A percentile compares a stretch with the other conserved stretches of the same genome.
Evolutionary conservation across 2,888 invertebrate species (phyloP).

Genomic region (Andrena bicolor): DNA sequence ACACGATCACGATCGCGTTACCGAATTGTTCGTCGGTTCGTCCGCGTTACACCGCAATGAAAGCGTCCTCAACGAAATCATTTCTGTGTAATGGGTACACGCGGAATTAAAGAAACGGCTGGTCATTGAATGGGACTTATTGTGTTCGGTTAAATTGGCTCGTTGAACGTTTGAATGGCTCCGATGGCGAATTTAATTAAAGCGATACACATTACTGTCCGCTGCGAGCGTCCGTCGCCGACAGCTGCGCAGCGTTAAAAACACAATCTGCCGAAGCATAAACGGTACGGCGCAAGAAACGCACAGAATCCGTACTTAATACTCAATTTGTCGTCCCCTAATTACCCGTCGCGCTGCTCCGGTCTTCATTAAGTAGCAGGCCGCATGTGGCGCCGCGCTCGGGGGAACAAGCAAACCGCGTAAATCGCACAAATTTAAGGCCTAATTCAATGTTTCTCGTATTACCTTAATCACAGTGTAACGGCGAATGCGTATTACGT

Average conservation of each 20-base stretch:
- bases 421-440: slow-evolving; percentile 46
- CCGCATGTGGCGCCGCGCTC: not conserved
- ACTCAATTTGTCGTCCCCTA: slow-evolving; percentile 31
- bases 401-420: slow-evolving; percentile 18
- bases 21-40: not conserved
- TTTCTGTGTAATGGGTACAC: slow-evolving; percentile 19
- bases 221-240: slow-evolving; percentile 25
- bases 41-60: not conserved
- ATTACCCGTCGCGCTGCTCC: slow-evolving; percentile 25
- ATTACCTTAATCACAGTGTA: slow-evolving; percentile 46
- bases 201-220: slow-evolving; percentile 49
- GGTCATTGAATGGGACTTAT: slow-evolving; percentile 51
- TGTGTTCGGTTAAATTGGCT: slow-evolving; percentile 57
- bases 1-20: too few relatives aligned
- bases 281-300: slow-evolving; percentile 3
- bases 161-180: slow-evolving; percentile 59
- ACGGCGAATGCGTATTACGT: not conserved
- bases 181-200: slow-evolving; percentile 60
- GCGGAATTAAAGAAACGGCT: slow-evolving; percentile 35
- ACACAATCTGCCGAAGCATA: not conserved
- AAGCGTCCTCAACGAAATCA: slow-evolving; percentile 1
- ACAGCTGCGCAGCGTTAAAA: slow-evolving; percentile 28
- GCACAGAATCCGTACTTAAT: slow-evolving; percentile 34
- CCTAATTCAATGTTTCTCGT: slow-evolving; percentile 56
- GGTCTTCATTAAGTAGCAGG: slow-evolving; percentile 3